Base-by-base conservation (phyloP, 2,888 invertebrate genomes). In the Agrochola lota region DNA sequence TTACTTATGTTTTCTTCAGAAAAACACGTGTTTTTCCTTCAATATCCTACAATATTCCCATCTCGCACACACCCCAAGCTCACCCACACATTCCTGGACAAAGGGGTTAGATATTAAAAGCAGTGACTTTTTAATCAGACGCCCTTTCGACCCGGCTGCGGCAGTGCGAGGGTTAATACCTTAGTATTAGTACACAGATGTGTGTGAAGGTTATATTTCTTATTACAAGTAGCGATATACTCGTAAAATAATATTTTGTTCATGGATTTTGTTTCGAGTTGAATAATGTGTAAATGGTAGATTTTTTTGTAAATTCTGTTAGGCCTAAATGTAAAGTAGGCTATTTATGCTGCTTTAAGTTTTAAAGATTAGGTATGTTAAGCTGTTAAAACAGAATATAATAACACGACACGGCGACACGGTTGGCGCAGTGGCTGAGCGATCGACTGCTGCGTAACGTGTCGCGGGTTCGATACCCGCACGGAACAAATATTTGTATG, bases 91-190 rank as follows among this genome's bases (percentile, higher is more conserved):
- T 91, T 91, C 88, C 88, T 85, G 88, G 85, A 88, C 90, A 69
- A 71, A 83, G 86, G 90, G 75, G 77, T 70, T 46, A 73, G 80
- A 86, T 85, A 89, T 91, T 91, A 91, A 92, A 90, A 89, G 85
- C 88, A 73, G 88, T 85, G 89, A 90, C 89, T 90, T 90, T 92
- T 92, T 92, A 92, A 92, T 92, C 91, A 92, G 84, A 49, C 80
- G 78, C 57, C 71, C 73, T 67, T 46, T 72, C 71, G 86, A 80
- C 83, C 81, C 79, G 59, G 75, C 20, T 59, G 78, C 59, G 23
- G 83, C 67, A 30, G 20, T n/a, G 71, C n/a, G 76, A 71, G 82
- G 83, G 76, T 80, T 76, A 46, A 20, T 17, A 30, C 26, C 1
- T 26, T 15, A 26, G 15, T 26, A 74, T 26, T 15, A 26, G 15